These are phyloP conservation scores for Zaprionus ghesquierei DNA, from an alignment of 1,140 invertebrate genomes.

Conservation along the genomic window DNA sequence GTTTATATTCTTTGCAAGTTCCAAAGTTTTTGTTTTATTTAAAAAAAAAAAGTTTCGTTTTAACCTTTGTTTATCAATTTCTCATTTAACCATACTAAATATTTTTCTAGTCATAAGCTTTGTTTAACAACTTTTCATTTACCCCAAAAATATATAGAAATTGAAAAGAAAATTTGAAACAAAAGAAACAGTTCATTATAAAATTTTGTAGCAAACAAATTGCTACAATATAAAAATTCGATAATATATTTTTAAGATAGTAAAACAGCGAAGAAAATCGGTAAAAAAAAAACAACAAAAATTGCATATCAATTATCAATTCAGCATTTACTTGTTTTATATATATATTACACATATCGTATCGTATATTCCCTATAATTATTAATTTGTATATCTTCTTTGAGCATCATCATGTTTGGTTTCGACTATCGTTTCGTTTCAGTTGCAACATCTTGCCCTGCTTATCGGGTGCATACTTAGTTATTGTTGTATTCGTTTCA, in stretches of 20 bases:
- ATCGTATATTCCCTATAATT: conserved; percentile 26
- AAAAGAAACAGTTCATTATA: background rate
- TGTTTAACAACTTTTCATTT: conserved; percentile 58
- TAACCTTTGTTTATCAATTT: conserved; percentile 1
- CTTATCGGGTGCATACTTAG: background rate
- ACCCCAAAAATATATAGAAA: background rate
- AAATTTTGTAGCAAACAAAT: conserved; percentile 8
- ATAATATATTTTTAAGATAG: conserved; percentile 61
- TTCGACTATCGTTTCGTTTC: conserved; percentile 11
- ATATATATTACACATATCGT: conserved; percentile 47
- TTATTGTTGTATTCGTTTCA: background rate
- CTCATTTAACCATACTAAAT: conserved; percentile 52
- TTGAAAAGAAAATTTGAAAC: conserved; percentile 4
- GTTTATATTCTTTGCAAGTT: conserved; percentile 60
- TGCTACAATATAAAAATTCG: conserved; percentile 20
- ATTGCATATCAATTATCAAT: conserved; percentile 72
- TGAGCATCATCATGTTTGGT: background rate
- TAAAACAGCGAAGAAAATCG: conserved; percentile 48
- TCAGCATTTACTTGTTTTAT: conserved; percentile 76
- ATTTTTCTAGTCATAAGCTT: conserved; percentile 74
- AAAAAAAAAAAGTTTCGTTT: too few species aligned
- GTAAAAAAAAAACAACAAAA: conserved; percentile 53
- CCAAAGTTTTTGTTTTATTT: conserved; percentile 35
- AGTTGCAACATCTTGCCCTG: conserved; percentile 1
- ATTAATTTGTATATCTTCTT: background rate